These are phyloP conservation scores for Glossosoma conforme DNA, from an alignment of 1,140 invertebrate genomes.

Conservation along the genomic window DNA sequence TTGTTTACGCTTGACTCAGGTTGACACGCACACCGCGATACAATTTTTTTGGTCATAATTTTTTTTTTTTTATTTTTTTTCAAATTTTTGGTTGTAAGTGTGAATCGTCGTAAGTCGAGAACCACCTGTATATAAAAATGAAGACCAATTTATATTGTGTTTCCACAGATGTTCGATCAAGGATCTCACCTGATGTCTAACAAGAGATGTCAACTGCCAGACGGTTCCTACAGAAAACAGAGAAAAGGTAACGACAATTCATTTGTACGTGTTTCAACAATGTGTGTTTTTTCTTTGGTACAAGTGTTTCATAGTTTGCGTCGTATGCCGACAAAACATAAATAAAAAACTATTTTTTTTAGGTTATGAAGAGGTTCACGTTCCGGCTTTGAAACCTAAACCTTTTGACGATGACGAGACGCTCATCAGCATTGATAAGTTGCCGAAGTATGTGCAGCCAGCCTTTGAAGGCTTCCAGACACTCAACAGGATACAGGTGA, in stretches of 20 bases:
- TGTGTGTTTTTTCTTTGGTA: too few species aligned
- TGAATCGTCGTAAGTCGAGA: too few species aligned
- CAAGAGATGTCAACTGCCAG: conserved; percentile 93
- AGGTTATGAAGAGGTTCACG: conserved; percentile 96
- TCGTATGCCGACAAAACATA: too few species aligned
- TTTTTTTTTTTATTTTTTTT: too few species aligned
- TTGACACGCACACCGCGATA: too few species aligned
- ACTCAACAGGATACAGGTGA: conserved; percentile 88
- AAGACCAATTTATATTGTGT: not conserved
- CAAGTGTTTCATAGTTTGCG: not conserved
- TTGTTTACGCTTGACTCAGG: too few species aligned
- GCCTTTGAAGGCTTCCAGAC: conserved; percentile 98
- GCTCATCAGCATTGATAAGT: conserved; percentile 78
- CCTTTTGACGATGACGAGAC: conserved; percentile 86
- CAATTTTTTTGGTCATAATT: too few species aligned
- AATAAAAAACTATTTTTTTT: conserved; percentile 8
- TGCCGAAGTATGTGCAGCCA: conserved; percentile 96
- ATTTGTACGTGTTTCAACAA: too few species aligned
- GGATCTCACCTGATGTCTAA: conserved; percentile 99
- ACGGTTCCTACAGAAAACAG: conserved; percentile 94
- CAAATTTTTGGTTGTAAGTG: too few species aligned
- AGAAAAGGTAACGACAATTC: conserved; percentile 78
- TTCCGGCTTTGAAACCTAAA: conserved; percentile 96
- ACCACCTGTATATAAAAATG: too few species aligned
- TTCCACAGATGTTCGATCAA: conserved; percentile 68